phyloP scores from a whole-genome alignment of 1,140 invertebrate species.

The Teleopsis dalmanni region DNA sequence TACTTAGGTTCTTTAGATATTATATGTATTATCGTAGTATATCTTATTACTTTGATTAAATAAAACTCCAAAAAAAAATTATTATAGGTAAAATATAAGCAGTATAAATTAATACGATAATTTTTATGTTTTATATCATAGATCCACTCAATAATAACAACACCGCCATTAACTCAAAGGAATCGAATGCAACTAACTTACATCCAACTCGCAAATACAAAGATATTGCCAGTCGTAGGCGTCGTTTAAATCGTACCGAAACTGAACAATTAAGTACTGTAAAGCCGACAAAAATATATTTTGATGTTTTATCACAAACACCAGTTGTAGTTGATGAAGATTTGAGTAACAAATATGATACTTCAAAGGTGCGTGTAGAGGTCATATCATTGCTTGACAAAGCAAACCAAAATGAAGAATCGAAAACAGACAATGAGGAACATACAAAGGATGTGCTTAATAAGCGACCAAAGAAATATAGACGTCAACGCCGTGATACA shows the following conservation, averaged over 20 bases:
- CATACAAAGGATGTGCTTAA: conserved; percentile 16
- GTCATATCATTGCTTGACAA: conserved; percentile 6
- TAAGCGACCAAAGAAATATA: conserved; percentile 30
- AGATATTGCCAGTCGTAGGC: conserved; percentile 1
- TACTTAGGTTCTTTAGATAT: too few species aligned
- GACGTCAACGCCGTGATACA: conserved; percentile 23
- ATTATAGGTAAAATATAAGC: too few species aligned
- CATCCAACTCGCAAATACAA: conserved; percentile 10
- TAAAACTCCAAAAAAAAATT: too few species aligned
- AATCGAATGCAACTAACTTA: too few species aligned
- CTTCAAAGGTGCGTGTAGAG: conserved; percentile 12
- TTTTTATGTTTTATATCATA: conserved; percentile 5
- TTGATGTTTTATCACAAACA: conserved; percentile 27
- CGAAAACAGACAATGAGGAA: conserved; percentile 3
- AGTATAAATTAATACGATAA: neutral
- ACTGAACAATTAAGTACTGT: conserved; percentile 6
- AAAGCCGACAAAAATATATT: conserved; percentile 22
- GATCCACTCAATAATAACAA: conserved; percentile 29
- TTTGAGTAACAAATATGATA: conserved; percentile 10
- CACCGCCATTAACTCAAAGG: too few species aligned
- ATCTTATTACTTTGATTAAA: too few species aligned
- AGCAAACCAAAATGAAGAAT: too few species aligned
- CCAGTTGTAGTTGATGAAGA: conserved; percentile 23
- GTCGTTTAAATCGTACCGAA: neutral
- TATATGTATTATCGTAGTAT: too few species aligned